phyloP scores from a whole-genome alignment of 2,888 invertebrate genomes.

The Leptarthrus brevirostris region DNA sequence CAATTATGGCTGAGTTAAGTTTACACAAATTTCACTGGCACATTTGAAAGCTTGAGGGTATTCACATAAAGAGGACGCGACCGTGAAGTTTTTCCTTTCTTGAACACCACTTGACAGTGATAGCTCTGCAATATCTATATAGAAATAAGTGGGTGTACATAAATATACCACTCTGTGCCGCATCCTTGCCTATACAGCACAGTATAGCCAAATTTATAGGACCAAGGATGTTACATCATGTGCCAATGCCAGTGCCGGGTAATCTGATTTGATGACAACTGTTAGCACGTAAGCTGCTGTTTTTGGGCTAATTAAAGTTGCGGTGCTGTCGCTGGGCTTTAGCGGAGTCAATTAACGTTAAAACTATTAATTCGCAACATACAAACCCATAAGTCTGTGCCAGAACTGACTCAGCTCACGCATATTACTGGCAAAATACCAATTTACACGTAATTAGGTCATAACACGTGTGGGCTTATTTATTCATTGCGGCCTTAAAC shows the following conservation, averaged over 20 bases:
- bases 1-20: conserved; percentile 10
- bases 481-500: background rate
- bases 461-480: background rate
- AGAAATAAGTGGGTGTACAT: background rate
- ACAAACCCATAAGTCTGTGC: too few species aligned
- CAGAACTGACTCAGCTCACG: background rate
- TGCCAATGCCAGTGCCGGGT: background rate
- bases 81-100: conserved; percentile 11
- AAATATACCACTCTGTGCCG: background rate
- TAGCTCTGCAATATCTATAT: background rate
- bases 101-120: conserved; percentile 5
- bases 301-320: background rate
- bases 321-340: background rate
- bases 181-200: background rate
- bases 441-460: background rate
- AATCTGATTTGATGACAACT: conserved; percentile 12
- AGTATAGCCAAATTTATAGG: too few species aligned
- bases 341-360: too few species aligned
- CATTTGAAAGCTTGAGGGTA: background rate
- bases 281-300: background rate
- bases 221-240: background rate
- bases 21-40: conserved; percentile 13
- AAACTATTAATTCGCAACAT: too few species aligned
- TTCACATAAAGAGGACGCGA: conserved; percentile 12
- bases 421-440: background rate